Evolutionary conservation across 2,797 vertebrate genomes (phyloP).

Genomic region (Falco concolor): DNA sequence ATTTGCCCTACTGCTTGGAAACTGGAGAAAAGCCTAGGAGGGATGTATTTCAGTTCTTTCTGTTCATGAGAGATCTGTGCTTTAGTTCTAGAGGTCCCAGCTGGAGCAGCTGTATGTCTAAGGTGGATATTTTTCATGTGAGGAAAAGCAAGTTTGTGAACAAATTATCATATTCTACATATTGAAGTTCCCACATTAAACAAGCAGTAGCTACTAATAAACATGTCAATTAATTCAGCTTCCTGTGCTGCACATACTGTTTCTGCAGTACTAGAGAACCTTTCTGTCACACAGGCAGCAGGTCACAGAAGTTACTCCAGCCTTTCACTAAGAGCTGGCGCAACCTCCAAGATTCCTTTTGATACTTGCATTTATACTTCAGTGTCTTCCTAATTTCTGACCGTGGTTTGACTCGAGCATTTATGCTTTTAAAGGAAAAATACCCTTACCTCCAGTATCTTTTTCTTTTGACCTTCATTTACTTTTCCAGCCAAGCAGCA

Average conservation of each 20-base stretch:
- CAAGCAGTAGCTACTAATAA: not conserved
- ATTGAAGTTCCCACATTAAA: not conserved
- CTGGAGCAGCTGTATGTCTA: not conserved
- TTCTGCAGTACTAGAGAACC: not conserved
- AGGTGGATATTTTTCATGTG: not conserved
- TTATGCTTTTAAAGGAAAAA: not conserved
- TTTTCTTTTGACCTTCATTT: constrained; percentile 97
- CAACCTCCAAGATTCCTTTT: not conserved
- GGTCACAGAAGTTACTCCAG: not conserved
- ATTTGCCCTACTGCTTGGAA: not conserved
- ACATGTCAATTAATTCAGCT: not conserved
- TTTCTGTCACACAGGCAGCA: not conserved
- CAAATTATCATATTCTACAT: not conserved
- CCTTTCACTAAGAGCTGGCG: not conserved
- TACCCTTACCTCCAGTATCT: constrained; percentile 91
- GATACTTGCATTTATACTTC: not conserved
- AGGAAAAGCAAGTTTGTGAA: not conserved
- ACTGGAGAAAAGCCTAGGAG: not conserved
- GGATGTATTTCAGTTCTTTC: not conserved
- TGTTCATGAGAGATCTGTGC: not conserved
- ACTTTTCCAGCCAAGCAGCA: constrained; percentile 98
- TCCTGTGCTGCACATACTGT: not conserved
- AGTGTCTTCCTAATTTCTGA: not conserved
- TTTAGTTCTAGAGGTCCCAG: not conserved
- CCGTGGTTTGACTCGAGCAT: not conserved